Evolutionary conservation across 2,113 vertebrate genomes (phyloP).

Genomic region (Dipodomys stephensi): DNA sequence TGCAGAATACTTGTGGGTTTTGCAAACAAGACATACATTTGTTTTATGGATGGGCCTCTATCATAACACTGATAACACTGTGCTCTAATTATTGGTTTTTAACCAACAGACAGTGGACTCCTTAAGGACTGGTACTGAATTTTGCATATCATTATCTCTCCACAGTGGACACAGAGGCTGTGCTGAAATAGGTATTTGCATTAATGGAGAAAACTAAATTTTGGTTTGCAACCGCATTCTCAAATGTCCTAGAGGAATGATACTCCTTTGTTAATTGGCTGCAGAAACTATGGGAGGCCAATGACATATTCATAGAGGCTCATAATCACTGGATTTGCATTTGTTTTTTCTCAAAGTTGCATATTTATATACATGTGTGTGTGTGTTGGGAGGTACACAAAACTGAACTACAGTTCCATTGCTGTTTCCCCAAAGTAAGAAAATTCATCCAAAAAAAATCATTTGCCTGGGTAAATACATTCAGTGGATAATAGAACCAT

Average conservation of each 20-base stretch:
- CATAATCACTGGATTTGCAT: neutral
- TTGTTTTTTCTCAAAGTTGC: neutral
- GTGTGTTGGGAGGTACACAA: neutral
- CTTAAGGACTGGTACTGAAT: neutral
- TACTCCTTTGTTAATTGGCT: neutral
- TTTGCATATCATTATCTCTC: slow-evolving; percentile 23
- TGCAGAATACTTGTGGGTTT: slow-evolving; percentile 42
- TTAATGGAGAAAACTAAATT: slow-evolving; percentile 54
- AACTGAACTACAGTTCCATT: neutral
- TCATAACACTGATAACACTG: slow-evolving; percentile 12
- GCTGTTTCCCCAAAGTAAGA: neutral
- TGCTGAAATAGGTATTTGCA: neutral
- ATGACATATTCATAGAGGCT: neutral
- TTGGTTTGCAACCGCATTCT: neutral
- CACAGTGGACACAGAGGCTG: neutral
- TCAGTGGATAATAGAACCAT: neutral
- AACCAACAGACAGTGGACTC: neutral
- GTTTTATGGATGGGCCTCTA: slow-evolving; percentile 35
- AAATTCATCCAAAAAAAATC: neutral
- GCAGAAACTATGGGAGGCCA: neutral
- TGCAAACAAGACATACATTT: slow-evolving; percentile 69
- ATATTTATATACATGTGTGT: neutral
- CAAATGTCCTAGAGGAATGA: neutral
- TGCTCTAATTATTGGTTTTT: slow-evolving; percentile 50
- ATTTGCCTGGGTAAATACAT: neutral